Evolutionary conservation across 23 tunicate genomes (phyloP).

Genomic region (Trididemnum nubilum): DNA sequence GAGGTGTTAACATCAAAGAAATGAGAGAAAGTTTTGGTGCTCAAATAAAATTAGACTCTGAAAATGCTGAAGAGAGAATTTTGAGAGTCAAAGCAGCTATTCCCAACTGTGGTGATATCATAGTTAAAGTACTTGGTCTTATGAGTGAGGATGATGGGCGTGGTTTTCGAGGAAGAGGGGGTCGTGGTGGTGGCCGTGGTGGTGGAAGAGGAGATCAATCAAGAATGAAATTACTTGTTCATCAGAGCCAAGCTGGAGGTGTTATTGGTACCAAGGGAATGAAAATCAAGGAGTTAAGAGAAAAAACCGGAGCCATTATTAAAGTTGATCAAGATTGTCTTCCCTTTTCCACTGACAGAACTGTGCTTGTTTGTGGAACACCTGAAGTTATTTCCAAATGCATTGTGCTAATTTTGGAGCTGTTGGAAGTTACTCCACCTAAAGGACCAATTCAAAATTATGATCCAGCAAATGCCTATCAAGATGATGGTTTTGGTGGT

Average conservation of each 20-base stretch:
- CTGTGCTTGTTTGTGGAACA: constrained; percentile 71
- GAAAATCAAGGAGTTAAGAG: constrained; percentile 87
- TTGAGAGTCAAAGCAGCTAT: constrained; percentile 63
- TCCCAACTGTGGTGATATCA: constrained; percentile 84
- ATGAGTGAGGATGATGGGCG: constrained; percentile 33
- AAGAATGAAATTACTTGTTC: constrained; percentile 71
- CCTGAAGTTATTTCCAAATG: constrained; percentile 84
- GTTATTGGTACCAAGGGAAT: constrained; percentile 81
- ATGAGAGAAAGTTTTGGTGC: constrained; percentile 78
- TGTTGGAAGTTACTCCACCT: constrained; percentile 79
- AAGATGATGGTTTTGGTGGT: constrained; percentile 39
- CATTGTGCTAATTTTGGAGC: constrained; percentile 75
- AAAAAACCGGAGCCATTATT: constrained; percentile 84
- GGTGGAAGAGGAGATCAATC: constrained; percentile 33
- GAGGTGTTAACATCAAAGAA: constrained; percentile 77
- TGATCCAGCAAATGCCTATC: constrained; percentile 51
- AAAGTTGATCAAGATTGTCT: constrained; percentile 82
- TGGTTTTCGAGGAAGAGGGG: constrained; percentile 17
- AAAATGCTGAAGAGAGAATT: constrained; percentile 73
- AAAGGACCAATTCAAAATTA: constrained; percentile 80
- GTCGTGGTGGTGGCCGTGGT: constrained; percentile 13
- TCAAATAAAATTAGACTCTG: constrained; percentile 80
- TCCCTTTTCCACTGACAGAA: constrained; percentile 82
- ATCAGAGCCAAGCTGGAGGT: constrained; percentile 91
- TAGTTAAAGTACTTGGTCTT: constrained; percentile 53